A percentile compares a stretch with the other conserved stretches of the same genome.
Conservation (phyloP, 2,888 invertebrate species). For the Scotopteryx bipunctaria region DNA sequence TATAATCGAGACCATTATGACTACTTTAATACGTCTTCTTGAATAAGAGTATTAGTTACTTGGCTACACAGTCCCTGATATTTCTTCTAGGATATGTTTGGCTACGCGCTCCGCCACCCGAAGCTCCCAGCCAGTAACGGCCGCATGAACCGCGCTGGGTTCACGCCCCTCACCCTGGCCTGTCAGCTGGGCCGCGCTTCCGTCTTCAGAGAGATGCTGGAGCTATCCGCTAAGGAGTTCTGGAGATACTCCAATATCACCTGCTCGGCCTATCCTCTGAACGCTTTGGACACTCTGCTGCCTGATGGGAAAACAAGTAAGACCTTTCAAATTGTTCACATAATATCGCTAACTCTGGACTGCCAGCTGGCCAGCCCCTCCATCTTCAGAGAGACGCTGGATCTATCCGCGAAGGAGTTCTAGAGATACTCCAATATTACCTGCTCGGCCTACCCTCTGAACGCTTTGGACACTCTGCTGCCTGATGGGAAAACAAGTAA, state of each 20-base stretch:
- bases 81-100: conserved; percentile 95
- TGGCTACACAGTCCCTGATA: no score
- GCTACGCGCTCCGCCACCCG: conserved; percentile 97
- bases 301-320: conserved; percentile 98
- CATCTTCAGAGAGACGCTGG: conserved; percentile 99
- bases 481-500: conserved; percentile 98
- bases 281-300: conserved; percentile 96
- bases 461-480: conserved; percentile 96
- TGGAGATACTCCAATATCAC: conserved; percentile 99
- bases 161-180: conserved; percentile 97
- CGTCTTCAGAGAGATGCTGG: conserved; percentile 99
- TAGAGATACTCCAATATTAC: conserved; percentile 99
- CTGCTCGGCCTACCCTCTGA: conserved; percentile 98
- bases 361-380: conserved; percentile 89
- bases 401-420: conserved; percentile 97
- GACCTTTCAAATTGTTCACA: conserved; percentile 36
- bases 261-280: conserved; percentile 98
- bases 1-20: no score
- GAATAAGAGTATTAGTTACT: neutral
- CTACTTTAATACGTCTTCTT: no score
- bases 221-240: conserved; percentile 96
- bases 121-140: conserved; percentile 96
- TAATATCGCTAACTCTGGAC: neutral
- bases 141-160: conserved; percentile 93
- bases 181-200: conserved; percentile 98